Percentiles rank a stretch among this genome's conserved stretches.
Conservation (phyloP, 1,140 invertebrate species). For the Conopomorpha cramerella region DNA sequence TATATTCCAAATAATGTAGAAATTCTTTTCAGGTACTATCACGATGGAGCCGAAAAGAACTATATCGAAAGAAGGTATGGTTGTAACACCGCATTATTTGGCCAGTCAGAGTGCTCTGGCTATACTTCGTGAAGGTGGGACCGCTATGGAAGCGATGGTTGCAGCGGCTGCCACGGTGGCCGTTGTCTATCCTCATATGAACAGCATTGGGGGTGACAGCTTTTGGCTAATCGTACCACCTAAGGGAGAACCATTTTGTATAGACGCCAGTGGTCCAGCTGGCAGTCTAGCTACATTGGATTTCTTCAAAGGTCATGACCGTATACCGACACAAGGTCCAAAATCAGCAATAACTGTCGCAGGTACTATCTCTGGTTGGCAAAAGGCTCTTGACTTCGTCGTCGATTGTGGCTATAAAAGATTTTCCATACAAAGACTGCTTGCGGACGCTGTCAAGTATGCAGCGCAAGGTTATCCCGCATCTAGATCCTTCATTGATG, state of each 20-base stretch:
- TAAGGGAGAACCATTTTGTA: conserved; percentile 26
- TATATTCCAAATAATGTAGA: not conserved
- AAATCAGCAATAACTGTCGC: conserved; percentile 36
- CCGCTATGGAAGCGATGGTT: conserved; percentile 40
- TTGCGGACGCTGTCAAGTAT: conserved; percentile 36
- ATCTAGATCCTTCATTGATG: conserved; percentile 14
- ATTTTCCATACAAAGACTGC: conserved; percentile 22
- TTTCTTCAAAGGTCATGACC: conserved; percentile 17
- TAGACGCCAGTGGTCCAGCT: conserved; percentile 39
- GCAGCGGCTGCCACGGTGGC: conserved; percentile 39
- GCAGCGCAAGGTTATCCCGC: conserved; percentile 37
- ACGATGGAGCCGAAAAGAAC: conserved; percentile 22
- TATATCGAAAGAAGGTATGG: conserved; percentile 30
- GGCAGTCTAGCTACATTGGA: conserved; percentile 27
- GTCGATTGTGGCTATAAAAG: conserved; percentile 31
- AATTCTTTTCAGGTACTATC: conserved; percentile 4
- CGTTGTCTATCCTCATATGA: conserved; percentile 44
- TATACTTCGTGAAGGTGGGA: conserved; percentile 38
- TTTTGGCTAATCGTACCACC: conserved; percentile 47
- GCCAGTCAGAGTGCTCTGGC: conserved; percentile 33
- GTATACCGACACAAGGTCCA: conserved; percentile 27
- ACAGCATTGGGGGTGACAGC: conserved; percentile 37
- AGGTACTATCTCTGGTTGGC: conserved; percentile 41
- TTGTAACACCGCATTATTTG: conserved; percentile 44
- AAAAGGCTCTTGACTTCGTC: conserved; percentile 37